A percentile compares a stretch with the other conserved stretches of the same genome.
Evolutionary conservation across 2,113 vertebrate species (phyloP).

Genomic region (Casuarius casuarius): DNA sequence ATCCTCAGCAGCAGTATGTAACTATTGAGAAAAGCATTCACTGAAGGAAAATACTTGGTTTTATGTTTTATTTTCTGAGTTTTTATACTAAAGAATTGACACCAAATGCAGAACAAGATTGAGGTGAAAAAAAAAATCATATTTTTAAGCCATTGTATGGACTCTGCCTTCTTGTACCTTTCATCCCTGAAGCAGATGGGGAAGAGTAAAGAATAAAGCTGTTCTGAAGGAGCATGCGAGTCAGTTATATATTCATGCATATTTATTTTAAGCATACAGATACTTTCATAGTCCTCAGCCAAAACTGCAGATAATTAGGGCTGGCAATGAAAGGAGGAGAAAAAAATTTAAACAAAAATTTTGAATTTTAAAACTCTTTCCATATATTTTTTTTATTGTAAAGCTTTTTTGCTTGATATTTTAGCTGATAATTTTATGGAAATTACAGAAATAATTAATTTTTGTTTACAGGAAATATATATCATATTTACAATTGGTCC

Average conservation of each 20-base stretch:
- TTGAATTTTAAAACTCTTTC: neutral
- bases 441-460: neutral
- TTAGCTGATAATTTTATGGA: neutral
- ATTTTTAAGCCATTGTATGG: neutral
- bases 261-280: slow-evolving; percentile 35
- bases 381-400: neutral
- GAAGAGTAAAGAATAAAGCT: slow-evolving; percentile 35
- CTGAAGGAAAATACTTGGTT: neutral
- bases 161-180: neutral
- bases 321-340: neutral
- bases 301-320: neutral
- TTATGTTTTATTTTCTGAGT: neutral
- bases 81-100: neutral
- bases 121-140: neutral
- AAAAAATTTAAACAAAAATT: neutral
- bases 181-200: slow-evolving; percentile 23
- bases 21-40: neutral
- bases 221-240: neutral
- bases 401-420: neutral
- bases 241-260: neutral
- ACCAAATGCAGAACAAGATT: slow-evolving; percentile 3
- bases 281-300: neutral
- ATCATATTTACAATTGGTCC: neutral
- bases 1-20: neutral
- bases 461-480: neutral